A percentile compares a stretch with the other conserved stretches of the same genome.
Conservation (phyloP, 2,888 invertebrate species). For the Cosmopolites sordidus region DNA sequence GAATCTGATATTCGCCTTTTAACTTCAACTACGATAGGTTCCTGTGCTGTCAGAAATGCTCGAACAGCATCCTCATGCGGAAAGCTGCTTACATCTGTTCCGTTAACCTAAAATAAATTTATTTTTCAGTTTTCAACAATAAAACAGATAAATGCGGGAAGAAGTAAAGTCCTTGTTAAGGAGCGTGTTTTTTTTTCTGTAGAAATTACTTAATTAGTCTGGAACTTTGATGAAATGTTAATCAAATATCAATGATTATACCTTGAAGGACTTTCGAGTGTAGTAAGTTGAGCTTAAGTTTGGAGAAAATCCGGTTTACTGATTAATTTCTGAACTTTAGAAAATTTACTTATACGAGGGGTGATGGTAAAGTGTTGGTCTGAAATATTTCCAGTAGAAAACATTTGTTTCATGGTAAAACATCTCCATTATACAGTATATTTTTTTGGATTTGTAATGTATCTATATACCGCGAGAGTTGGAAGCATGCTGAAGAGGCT, state of each 20-base stretch:
- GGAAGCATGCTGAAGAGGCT: too few relatives aligned
- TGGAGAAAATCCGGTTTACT: not conserved
- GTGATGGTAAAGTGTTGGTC: too few relatives aligned
- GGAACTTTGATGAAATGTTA: not conserved
- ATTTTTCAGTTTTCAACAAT: not conserved
- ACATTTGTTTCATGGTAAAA: too few relatives aligned
- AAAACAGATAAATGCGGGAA: not conserved
- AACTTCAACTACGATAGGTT: slow-evolving; percentile 59
- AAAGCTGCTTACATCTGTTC: slow-evolving; percentile 57
- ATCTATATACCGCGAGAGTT: too few relatives aligned
- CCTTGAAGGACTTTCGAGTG: not conserved
- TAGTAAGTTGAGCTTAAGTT: not conserved
- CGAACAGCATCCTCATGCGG: slow-evolving; percentile 59
- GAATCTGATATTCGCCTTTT: slow-evolving; percentile 48
- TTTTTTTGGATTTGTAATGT: too few relatives aligned
- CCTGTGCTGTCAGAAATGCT: slow-evolving; percentile 57
- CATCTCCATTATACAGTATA: too few relatives aligned
- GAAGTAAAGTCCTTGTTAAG: too few relatives aligned
- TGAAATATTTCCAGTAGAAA: too few relatives aligned
- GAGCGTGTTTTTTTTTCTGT: too few relatives aligned
- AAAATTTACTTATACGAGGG: too few relatives aligned
- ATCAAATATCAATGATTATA: not conserved
- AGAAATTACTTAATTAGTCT: not conserved
- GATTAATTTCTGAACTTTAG: not conserved
- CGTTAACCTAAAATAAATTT: slow-evolving; percentile 51